A percentile compares a stretch with the other conserved stretches of the same genome.
phyloP scores from a whole-genome alignment of 2,888 invertebrate species.

The Syrista parreyssii region DNA sequence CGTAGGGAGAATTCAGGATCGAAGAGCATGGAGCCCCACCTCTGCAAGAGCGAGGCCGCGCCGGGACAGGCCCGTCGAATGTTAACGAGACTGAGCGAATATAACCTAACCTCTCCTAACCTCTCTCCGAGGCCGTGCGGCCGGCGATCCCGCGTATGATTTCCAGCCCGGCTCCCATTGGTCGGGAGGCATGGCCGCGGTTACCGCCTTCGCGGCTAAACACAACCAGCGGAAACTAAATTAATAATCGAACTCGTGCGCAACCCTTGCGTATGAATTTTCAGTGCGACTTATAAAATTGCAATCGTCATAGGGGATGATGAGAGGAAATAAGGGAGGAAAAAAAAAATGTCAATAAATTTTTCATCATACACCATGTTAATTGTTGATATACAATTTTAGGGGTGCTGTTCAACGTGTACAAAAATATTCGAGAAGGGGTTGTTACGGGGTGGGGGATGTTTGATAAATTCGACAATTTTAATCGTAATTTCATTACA shows the following conservation, averaged over 20 bases:
- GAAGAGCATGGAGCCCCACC: constrained; percentile 52
- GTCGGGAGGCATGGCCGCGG: constrained; percentile 44
- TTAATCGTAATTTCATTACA: neutral
- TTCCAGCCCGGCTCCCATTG: constrained; percentile 57
- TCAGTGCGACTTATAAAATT: no score
- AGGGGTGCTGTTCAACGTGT: neutral
- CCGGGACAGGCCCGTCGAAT: constrained; percentile 61
- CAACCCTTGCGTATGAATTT: neutral
- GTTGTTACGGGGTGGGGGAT: no score
- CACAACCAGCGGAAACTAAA: constrained; percentile 40
- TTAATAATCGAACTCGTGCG: constrained; percentile 7
- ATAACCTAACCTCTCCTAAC: constrained; percentile 55
- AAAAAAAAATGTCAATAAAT: no score
- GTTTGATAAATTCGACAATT: neutral
- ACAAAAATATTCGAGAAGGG: neutral
- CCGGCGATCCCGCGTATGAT: constrained; percentile 61
- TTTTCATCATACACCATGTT: no score
- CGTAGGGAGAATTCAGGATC: constrained; percentile 30
- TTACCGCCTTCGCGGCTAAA: constrained; percentile 53
- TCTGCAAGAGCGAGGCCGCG: constrained; percentile 45
- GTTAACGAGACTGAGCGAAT: constrained; percentile 55
- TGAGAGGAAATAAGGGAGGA: no score
- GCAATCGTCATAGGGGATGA: no score
- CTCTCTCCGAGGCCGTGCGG: constrained; percentile 49
- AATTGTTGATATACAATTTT: no score